Evolutionary conservation across 2,113 vertebrate genomes (phyloP).

Genomic region (Gallinago media): DNA sequence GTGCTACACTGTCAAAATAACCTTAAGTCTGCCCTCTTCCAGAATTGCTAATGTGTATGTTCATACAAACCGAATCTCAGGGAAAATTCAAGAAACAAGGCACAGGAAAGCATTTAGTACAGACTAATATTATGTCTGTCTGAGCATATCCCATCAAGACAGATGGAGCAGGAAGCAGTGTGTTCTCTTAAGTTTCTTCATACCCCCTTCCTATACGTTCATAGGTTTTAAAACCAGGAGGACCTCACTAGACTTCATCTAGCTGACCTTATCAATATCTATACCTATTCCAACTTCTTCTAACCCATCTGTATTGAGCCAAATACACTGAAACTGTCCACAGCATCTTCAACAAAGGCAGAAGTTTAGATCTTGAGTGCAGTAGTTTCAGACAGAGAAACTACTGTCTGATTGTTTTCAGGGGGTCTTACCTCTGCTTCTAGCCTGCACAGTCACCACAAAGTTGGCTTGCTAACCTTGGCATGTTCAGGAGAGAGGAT

Average conservation of each 20-base stretch:
- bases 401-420: background rate
- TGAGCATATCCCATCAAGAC: background rate
- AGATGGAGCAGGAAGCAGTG: background rate
- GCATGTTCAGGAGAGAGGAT: background rate
- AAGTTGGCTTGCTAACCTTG: conserved; percentile 13
- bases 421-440: background rate
- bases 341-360: background rate
- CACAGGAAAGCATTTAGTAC: background rate
- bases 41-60: background rate
- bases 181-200: background rate
- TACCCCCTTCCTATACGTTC: background rate
- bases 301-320: background rate
- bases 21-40: background rate
- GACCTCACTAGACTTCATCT: background rate
- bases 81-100: background rate
- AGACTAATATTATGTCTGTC: background rate
- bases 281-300: background rate
- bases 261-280: background rate
- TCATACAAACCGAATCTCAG: background rate
- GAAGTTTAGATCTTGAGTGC: background rate
- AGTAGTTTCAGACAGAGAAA: background rate
- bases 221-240: background rate
- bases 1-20: background rate
- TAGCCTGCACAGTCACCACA: background rate
- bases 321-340: background rate